Percentiles rank a stretch among this genome's conserved stretches.
Conservation (phyloP, 2,888 invertebrate species). For the Standfussiana lucernea region DNA sequence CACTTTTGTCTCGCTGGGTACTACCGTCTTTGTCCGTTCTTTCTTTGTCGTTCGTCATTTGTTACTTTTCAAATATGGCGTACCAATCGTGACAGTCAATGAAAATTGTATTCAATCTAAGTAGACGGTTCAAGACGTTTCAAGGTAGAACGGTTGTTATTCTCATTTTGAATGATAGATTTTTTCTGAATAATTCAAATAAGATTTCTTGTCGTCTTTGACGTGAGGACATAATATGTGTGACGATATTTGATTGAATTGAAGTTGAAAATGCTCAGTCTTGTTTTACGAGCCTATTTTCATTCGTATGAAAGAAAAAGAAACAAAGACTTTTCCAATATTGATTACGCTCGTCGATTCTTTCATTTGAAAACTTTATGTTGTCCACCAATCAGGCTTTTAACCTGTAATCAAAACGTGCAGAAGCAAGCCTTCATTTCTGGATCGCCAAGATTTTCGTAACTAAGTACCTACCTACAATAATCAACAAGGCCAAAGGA, state of each 20-base stretch:
- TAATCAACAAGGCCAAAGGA: background rate
- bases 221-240: background rate
- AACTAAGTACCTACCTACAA: background rate
- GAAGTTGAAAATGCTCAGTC: background rate
- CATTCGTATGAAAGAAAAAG: background rate
- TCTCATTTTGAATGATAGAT: conserved; percentile 22
- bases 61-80: conserved; percentile 30
- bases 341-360: background rate
- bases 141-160: conserved; percentile 13
- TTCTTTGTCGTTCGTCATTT: conserved; percentile 23
- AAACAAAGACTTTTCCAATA: background rate
- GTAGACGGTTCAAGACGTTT: conserved; percentile 14
- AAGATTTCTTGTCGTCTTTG: conserved; percentile 11
- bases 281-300: background rate
- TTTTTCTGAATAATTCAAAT: conserved; percentile 33
- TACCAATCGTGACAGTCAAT: conserved; percentile 34
- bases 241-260: background rate
- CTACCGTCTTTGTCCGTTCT: conserved; percentile 35
- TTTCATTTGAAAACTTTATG: background rate
- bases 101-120: conserved; percentile 22
- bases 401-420: background rate
- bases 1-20: conserved; percentile 6
- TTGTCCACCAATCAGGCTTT: background rate
- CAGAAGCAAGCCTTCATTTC: background rate
- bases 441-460: background rate